Conservation (phyloP, 2,888 invertebrate species). For the Plebejus argus region DNA sequence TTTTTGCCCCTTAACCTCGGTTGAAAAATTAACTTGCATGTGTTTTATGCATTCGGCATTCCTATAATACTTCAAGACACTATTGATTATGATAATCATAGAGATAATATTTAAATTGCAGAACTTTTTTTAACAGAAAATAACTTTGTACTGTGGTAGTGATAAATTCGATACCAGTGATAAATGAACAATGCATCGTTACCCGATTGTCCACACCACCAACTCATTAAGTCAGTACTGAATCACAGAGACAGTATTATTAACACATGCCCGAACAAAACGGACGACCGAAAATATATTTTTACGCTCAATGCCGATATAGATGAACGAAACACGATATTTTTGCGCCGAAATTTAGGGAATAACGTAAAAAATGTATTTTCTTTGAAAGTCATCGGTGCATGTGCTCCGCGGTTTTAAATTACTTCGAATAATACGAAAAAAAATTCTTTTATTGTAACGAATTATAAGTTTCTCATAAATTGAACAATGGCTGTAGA, state of each 20-base stretch:
- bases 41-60: background rate
- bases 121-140: no score
- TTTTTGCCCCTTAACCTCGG: constrained; percentile 3
- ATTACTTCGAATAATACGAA: constrained; percentile 54
- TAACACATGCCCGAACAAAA: constrained; percentile 67
- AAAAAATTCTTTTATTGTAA: constrained; percentile 57
- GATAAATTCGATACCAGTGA: background rate
- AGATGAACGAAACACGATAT: constrained; percentile 66
- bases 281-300: constrained; percentile 55
- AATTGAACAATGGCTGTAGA: constrained; percentile 65
- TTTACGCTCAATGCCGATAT: constrained; percentile 45
- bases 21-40: background rate
- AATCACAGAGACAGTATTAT: constrained; percentile 48
- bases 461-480: constrained; percentile 55
- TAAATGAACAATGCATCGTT: background rate
- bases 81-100: no score
- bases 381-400: constrained; percentile 64
- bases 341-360: constrained; percentile 69
- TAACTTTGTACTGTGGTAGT: background rate
- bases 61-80: background rate
- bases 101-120: no score
- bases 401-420: constrained; percentile 70
- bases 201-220: background rate
- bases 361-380: constrained; percentile 71
- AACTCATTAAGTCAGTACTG: constrained; percentile 11